Percentiles rank a stretch among this genome's conserved stretches.
phyloP scores from a whole-genome alignment of 1,140 invertebrate genomes.

The Lepidurus arcticus region DNA sequence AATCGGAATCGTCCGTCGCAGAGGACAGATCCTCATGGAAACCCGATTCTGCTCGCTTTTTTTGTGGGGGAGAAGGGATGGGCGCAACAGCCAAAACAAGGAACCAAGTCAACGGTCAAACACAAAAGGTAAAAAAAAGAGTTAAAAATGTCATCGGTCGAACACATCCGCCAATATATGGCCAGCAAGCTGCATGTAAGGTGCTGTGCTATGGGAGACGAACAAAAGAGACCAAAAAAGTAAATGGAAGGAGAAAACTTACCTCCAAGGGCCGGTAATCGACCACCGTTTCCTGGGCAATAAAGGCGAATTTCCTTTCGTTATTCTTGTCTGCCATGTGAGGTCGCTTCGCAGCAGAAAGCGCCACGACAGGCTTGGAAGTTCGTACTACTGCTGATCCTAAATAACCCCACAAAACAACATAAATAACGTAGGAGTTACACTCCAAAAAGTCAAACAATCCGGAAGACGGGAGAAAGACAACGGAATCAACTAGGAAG shows the following conservation, averaged over 20 bases:
- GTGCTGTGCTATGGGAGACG: not conserved
- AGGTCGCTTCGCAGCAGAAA: conserved; percentile 48
- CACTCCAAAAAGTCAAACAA: conserved; percentile 12
- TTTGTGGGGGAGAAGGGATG: not conserved
- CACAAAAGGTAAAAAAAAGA: not conserved
- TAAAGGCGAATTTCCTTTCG: conserved; percentile 75
- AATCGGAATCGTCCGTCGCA: conserved; percentile 31
- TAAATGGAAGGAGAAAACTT: conserved; percentile 33
- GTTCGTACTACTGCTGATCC: conserved; percentile 63
- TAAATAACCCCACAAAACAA: conserved; percentile 48
- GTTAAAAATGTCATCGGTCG: not conserved
- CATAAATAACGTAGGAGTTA: not conserved
- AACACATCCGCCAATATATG: not conserved
- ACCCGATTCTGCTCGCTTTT: conserved; percentile 31
- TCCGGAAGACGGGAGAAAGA: not conserved
- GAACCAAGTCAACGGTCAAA: not conserved
- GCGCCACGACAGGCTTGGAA: conserved; percentile 61
- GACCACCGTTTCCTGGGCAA: conserved; percentile 71
- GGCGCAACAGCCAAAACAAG: not conserved
- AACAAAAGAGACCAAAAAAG: not conserved
- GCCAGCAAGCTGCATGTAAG: too few relatives aligned
- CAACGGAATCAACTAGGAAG: conserved; percentile 25
- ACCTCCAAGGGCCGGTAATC: conserved; percentile 68
- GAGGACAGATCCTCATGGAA: conserved; percentile 31
- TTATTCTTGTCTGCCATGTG: conserved; percentile 62